A percentile compares a stretch with the other conserved stretches of the same genome.
Evolutionary conservation across 2,113 vertebrate species (phyloP).

Genomic region (Syngnathoides biaculeatus): DNA sequence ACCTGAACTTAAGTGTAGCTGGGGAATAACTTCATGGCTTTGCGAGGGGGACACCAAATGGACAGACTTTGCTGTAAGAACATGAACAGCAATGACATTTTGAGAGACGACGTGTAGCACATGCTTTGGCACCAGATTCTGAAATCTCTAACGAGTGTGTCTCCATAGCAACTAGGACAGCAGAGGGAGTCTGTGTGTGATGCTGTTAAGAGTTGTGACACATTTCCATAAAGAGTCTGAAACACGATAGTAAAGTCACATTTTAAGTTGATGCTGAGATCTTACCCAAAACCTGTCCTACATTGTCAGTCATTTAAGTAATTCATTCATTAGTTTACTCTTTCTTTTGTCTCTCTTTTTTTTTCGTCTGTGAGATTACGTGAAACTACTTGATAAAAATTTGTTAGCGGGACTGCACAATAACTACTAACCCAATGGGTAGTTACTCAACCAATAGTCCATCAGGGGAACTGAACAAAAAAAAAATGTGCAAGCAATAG

Average conservation of each 20-base stretch:
- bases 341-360: too few relatives aligned
- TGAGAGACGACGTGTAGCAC: neutral
- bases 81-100: slow-evolving; percentile 2
- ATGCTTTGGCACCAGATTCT: slow-evolving; percentile 4
- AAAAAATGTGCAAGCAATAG: too few relatives aligned
- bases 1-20: slow-evolving; percentile 28
- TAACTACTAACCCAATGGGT: too few relatives aligned
- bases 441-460: too few relatives aligned
- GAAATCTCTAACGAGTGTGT: slow-evolving; percentile 27
- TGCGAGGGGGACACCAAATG: neutral
- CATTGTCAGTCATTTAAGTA: too few relatives aligned
- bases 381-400: too few relatives aligned
- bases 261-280: too few relatives aligned
- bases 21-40: slow-evolving; percentile 20
- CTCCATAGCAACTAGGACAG: slow-evolving; percentile 35
- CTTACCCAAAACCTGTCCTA: too few relatives aligned
- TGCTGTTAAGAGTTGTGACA: neutral
- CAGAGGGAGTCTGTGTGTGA: slow-evolving; percentile 1
- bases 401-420: too few relatives aligned
- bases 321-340: too few relatives aligned
- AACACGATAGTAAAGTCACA: neutral
- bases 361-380: too few relatives aligned
- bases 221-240: neutral
- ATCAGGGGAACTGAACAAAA: too few relatives aligned
- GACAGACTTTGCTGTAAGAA: neutral